A percentile compares a stretch with the other conserved stretches of the same genome.
phyloP scores from a whole-genome alignment of 2,888 invertebrate genomes.

The Labia minor region DNA sequence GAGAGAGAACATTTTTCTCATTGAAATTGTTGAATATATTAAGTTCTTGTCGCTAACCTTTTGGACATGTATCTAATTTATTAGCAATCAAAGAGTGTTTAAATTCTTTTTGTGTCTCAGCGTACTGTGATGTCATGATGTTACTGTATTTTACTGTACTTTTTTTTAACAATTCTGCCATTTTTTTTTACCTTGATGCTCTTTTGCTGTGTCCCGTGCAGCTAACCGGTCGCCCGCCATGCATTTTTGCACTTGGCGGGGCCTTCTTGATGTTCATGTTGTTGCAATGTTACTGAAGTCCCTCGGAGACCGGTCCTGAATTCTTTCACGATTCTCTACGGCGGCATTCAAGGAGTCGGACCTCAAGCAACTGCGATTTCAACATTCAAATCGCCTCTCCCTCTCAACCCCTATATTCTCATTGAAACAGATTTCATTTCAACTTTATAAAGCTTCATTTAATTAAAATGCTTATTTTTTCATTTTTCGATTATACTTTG shows the following conservation, averaged over 20 bases:
- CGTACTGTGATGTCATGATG: background rate
- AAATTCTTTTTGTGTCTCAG: background rate
- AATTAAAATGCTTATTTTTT: too few relatives aligned
- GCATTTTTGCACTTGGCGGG: background rate
- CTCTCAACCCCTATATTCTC: too few relatives aligned
- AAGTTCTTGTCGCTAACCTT: background rate
- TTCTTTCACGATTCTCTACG: background rate
- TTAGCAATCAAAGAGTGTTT: slow-evolving; percentile 13
- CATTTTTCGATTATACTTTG: too few relatives aligned
- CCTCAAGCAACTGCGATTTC: background rate
- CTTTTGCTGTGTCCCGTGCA: background rate
- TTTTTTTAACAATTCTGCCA: background rate
- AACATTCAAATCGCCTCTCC: background rate
- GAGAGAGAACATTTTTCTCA: background rate
- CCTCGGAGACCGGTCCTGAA: slow-evolving; percentile 1
- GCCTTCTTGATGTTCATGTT: background rate
- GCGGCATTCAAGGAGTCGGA: background rate
- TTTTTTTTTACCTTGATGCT: background rate
- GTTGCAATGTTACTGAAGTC: background rate
- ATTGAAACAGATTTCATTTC: too few relatives aligned
- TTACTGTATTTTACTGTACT: background rate
- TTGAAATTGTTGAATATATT: slow-evolving; percentile 2
- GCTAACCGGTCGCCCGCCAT: background rate
- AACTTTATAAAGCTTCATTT: too few relatives aligned
- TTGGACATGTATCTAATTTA: slow-evolving; percentile 6